Evolutionary conservation across 2,888 invertebrate genomes (phyloP).

Genomic region (Nomada fabriciana): DNA sequence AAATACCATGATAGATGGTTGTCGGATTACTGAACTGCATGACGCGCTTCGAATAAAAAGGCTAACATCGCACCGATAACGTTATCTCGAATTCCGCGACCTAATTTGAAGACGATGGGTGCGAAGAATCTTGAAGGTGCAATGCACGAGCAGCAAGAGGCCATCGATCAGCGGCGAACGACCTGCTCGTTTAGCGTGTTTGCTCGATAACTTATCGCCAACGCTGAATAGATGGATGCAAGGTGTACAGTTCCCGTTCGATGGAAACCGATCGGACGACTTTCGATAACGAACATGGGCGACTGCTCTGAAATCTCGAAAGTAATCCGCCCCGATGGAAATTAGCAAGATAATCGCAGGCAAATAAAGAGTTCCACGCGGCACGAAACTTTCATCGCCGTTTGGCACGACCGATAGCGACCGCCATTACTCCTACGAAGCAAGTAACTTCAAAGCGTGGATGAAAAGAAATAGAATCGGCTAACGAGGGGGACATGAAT

Average conservation of each 20-base stretch:
- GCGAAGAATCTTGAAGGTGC: constrained; percentile 1
- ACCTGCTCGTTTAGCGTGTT: neutral
- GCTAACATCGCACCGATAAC: constrained; percentile 21
- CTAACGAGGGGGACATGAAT: constrained; percentile 34
- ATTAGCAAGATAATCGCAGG: no score
- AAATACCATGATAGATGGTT: neutral
- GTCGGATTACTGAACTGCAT: neutral
- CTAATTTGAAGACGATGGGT: constrained; percentile 26
- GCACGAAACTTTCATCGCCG: constrained; percentile 5
- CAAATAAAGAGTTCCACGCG: neutral
- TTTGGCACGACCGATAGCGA: constrained; percentile 31
- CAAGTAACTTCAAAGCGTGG: neutral
- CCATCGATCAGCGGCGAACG: constrained; percentile 45
- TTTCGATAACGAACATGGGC: neutral
- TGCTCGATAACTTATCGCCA: constrained; percentile 31
- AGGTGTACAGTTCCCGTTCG: neutral
- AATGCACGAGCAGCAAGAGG: constrained; percentile 26
- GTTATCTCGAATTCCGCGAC: constrained; percentile 31
- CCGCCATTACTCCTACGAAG: neutral
- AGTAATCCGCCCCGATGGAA: no score
- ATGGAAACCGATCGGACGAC: neutral
- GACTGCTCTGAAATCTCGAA: no score
- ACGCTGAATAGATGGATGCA: neutral
- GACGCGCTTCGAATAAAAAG: neutral
- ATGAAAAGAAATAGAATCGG: constrained; percentile 18